These are phyloP conservation scores for Labrus mixtus DNA, from an alignment of 2,113 vertebrate species.

Conservation along the genomic window DNA sequence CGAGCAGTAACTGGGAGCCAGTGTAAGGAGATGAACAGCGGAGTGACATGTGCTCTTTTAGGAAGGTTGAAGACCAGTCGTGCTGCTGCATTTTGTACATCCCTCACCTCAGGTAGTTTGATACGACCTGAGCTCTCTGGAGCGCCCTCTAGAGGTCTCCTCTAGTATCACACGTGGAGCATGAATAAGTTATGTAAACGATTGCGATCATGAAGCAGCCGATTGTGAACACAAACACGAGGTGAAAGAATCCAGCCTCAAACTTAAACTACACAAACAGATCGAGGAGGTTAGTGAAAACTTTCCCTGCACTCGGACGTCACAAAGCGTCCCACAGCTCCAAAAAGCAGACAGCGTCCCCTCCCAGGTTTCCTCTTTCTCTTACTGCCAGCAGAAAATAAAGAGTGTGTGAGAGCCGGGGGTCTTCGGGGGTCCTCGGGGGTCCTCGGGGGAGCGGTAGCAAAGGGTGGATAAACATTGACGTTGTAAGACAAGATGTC, in stretches of 20 bases:
- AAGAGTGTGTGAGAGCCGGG: conserved; percentile 41
- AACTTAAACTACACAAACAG: conserved; percentile 24
- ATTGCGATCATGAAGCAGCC: no score
- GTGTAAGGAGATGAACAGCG: no score
- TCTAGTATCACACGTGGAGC: no score
- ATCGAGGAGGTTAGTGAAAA: conserved; percentile 34
- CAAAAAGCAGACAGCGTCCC: conserved; percentile 19
- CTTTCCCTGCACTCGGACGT: conserved; percentile 18
- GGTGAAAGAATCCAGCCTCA: not conserved
- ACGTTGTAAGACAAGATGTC: conserved; percentile 78
- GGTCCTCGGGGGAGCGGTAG: conserved; percentile 56
- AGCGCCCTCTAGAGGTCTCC: no score
- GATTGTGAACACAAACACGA: no score
- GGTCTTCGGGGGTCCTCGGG: not conserved
- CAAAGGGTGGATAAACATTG: conserved; percentile 69
- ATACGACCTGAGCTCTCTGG: no score
- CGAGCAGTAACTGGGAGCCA: no score
- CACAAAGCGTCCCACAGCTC: conserved; percentile 11
- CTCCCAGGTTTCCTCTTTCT: conserved; percentile 7
- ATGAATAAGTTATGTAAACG: no score
- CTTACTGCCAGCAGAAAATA: conserved; percentile 47
- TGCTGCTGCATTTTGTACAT: no score
- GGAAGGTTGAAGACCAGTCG: no score
- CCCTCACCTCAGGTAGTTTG: no score
- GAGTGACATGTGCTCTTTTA: no score